Base-by-base conservation (phyloP, 92 coral and sea anemone species). In the Ricordea florida region DNA sequence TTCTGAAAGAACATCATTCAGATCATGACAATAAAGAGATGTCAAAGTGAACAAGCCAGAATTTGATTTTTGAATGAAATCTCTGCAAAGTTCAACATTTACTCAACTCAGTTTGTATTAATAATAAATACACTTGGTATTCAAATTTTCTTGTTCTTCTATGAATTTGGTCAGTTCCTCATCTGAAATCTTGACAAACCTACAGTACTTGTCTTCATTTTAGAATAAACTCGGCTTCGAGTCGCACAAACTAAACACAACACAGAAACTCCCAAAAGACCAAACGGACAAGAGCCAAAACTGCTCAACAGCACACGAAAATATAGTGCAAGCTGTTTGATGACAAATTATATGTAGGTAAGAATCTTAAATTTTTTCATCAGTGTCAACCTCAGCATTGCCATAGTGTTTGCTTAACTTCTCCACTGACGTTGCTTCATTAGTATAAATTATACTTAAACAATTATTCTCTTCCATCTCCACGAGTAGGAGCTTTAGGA, bases 41-140 rank as follows among this genome's bases (percentile, higher is more conserved):
- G 58, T 25, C 27, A 33, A 63, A 63, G 23, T 53, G 25, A 37
- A 21, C 70, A 63, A 37, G 70, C 53, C 36, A 18, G 55, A 52
- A 41, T 5, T 63, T 20, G 71, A 41, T 38, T 31, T 63, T 52
- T 63, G 71, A 63, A 63, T 63, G 51, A 63, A 38, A 20, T 21
- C 41, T 10, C 23, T 63, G 36, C 37, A 63, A 9, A 63, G 11
- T 36, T 21, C 38, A 10, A 64, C 52, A 14, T 64, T 14, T 9
- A n/a, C n/a, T n/a, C n/a, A 13, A 38, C 8, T 10, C 56, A 64
- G 56, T 64, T 64, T 64, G n/a, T n/a, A n/a, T n/a, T n/a, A n/a
- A n/a, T n/a, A n/a, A n/a, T n/a, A n/a, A n/a, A n/a, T 64, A 18
- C 16, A 23, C 58, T 51, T 51, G 23, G 58, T 51, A 23, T 9